Conservation (phyloP, 2,113 vertebrate species). For the Copsychus sechellarum region DNA sequence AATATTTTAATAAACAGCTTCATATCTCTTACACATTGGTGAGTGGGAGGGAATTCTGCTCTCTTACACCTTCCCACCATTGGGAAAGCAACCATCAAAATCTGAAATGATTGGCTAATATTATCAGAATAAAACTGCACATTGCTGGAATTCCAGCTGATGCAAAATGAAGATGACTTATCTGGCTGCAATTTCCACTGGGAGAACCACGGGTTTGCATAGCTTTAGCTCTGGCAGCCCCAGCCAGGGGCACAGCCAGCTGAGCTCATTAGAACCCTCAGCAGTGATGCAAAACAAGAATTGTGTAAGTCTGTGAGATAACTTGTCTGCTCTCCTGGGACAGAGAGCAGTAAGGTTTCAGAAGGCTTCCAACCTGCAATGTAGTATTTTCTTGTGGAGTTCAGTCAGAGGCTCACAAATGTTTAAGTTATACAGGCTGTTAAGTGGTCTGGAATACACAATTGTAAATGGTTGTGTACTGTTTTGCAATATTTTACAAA, state of each 20-base stretch:
- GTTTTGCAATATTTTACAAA: background rate
- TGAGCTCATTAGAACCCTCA: background rate
- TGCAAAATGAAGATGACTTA: background rate
- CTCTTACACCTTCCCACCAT: background rate
- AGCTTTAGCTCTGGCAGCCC: background rate
- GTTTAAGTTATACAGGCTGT: background rate
- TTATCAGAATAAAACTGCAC: background rate
- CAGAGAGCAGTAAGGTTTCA: background rate
- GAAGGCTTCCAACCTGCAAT: background rate
- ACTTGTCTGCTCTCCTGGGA: background rate
- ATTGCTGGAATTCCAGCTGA: background rate
- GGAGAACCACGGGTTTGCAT: background rate
- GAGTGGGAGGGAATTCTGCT: background rate
- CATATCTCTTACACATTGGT: background rate
- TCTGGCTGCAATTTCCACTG: background rate
- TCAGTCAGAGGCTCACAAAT: background rate
- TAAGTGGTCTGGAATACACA: background rate
- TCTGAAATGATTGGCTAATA: background rate
- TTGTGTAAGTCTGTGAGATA: slow-evolving; percentile 7
- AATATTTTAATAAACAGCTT: background rate
- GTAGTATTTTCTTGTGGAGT: background rate
- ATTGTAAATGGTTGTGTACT: background rate
- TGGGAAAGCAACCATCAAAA: background rate
- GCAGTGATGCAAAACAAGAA: background rate
- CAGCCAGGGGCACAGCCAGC: background rate